Conservation (phyloP, 2,113 vertebrate genomes). For the Sinocyclocheilus anshuiensis region DNA sequence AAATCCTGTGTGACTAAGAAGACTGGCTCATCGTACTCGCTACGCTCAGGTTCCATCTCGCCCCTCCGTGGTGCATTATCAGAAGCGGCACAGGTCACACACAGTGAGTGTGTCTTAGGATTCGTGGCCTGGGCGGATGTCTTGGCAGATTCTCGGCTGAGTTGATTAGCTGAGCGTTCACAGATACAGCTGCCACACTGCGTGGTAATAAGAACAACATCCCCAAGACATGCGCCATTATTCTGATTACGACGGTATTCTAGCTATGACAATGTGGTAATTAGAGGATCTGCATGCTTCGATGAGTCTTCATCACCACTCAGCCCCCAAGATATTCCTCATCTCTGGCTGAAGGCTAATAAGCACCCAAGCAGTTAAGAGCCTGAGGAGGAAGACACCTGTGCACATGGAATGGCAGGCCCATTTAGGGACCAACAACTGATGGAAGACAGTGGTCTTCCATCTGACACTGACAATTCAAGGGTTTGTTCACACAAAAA, state of each 20-base stretch:
- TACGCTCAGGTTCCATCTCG: constrained; percentile 29
- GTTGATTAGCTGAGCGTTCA: constrained; percentile 49
- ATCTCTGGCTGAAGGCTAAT: constrained; percentile 43
- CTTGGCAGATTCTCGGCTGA: constrained; percentile 25
- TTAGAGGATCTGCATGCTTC: constrained; percentile 56
- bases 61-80: constrained; percentile 3
- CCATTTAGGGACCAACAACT: constrained; percentile 1
- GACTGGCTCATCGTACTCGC: neutral
- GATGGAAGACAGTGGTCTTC: neutral
- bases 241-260: constrained; percentile 55
- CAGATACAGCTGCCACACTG: constrained; percentile 49
- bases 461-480: too few species aligned
- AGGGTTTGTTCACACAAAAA: too few species aligned
- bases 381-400: constrained; percentile 10
- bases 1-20: constrained; percentile 43
- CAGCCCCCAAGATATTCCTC: constrained; percentile 47
- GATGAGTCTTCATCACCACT: constrained; percentile 32
- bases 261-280: constrained; percentile 54
- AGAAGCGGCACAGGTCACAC: constrained; percentile 13
- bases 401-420: neutral
- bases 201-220: constrained; percentile 54
- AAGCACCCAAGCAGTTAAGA: neutral
- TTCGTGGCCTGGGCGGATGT: constrained; percentile 23
- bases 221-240: constrained; percentile 42
- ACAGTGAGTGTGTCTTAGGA: constrained; percentile 11